These are phyloP conservation scores for Podilymbus podiceps DNA, from an alignment of 2,113 vertebrate genomes.

Conservation along the genomic window DNA sequence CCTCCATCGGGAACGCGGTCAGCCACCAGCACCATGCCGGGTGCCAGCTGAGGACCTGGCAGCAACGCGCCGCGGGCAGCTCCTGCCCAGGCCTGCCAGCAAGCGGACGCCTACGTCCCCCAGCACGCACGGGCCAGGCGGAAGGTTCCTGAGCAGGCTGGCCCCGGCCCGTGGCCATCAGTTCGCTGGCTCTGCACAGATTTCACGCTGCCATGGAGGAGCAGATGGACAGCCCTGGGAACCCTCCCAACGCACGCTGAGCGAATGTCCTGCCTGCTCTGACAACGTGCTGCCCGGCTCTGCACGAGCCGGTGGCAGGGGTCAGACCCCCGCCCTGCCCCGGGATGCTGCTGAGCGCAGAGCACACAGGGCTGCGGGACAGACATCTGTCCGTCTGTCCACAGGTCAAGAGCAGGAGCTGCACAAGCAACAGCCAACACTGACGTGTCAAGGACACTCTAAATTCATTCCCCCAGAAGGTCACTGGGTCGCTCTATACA, in stretches of 20 bases:
- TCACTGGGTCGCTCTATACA: rapidly evolving
- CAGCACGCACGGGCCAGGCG: neutral
- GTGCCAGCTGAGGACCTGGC: slow-evolving; percentile 27
- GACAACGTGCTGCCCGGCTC: neutral
- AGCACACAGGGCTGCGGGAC: rapidly evolving
- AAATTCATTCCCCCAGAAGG: rapidly evolving
- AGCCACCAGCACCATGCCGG: neutral
- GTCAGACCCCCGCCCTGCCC: rapidly evolving
- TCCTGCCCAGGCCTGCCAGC: neutral
- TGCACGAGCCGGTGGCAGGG: rapidly evolving
- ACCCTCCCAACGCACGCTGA: neutral
- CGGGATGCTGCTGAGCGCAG: neutral
- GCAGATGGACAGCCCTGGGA: slow-evolving; percentile 37
- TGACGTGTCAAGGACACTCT: neutral
- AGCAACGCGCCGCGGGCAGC: rapidly evolving
- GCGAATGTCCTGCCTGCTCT: neutral
- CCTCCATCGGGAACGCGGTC: neutral
- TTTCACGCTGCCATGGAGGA: rapidly evolving
- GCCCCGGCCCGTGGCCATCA: neutral
- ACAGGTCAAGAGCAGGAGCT: rapidly evolving
- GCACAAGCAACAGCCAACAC: rapidly evolving
- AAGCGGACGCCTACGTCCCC: neutral
- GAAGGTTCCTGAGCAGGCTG: neutral
- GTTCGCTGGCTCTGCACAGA: neutral
- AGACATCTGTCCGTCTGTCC: rapidly evolving